Evolutionary conservation across 37 sponge, comb jelly and placozoan species (phyloP).

Genomic region (Cladorhizidae sp.): DNA sequence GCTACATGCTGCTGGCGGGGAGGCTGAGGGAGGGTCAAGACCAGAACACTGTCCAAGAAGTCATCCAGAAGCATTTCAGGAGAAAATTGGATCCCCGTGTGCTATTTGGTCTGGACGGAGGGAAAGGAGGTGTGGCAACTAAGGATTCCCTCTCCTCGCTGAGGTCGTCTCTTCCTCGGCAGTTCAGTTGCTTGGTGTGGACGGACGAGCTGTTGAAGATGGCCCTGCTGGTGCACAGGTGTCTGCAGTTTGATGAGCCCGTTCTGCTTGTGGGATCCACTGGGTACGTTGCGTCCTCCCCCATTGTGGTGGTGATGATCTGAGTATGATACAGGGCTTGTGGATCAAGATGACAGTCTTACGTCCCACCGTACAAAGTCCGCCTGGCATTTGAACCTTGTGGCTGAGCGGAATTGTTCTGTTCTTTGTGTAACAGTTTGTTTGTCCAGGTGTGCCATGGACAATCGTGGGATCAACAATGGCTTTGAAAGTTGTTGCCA

Average conservation of each 20-base stretch:
- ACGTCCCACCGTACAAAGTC: no score
- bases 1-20: conserved; percentile 93
- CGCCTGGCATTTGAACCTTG: no score
- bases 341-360: no score
- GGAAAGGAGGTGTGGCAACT: conserved; percentile 44
- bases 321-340: no score
- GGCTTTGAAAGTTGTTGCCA: no score
- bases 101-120: conserved; percentile 67
- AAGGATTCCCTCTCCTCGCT: conserved; percentile 23
- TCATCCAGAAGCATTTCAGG: conserved; percentile 87
- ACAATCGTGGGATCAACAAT: no score
- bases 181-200: conserved; percentile 78
- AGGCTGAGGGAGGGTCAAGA: conserved; percentile 70
- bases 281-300: conserved; percentile 63
- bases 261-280: conserved; percentile 93
- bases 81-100: conserved; percentile 33
- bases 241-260: conserved; percentile 90
- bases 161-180: neutral
- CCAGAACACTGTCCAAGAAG: conserved; percentile 58
- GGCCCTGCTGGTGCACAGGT: conserved; percentile 79
- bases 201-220: conserved; percentile 75
- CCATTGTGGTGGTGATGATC: no score
- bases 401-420: no score
- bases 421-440: no score
- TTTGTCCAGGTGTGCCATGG: no score